phyloP scores from a whole-genome alignment of 1,140 invertebrate genomes.

The Drosophila lacteicornis region DNA sequence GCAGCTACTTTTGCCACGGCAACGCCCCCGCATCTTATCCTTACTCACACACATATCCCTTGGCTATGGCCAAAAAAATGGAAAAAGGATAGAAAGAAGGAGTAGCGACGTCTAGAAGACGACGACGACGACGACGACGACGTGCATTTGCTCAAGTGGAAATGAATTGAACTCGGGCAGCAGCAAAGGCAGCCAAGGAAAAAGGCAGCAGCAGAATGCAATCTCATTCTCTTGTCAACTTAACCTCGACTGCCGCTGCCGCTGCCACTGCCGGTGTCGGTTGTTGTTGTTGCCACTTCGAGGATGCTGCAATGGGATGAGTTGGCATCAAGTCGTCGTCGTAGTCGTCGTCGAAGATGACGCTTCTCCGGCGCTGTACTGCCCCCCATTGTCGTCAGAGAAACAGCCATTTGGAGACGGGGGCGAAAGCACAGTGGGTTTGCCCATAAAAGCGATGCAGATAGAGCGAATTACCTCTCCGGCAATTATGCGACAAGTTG shows the following conservation, averaged over 20 bases:
- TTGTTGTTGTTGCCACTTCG: constrained; percentile 14
- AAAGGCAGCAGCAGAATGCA: constrained; percentile 63
- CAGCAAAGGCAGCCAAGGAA: constrained; percentile 33
- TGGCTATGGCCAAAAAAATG: constrained; percentile 40
- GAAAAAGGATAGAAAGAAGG: constrained; percentile 1
- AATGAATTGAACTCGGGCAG: constrained; percentile 79
- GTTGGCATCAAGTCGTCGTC: constrained; percentile 32
- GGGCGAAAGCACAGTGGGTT: constrained; percentile 33
- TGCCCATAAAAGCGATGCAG: constrained; percentile 14
- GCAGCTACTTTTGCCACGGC: constrained; percentile 64
- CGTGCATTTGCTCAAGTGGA: constrained; percentile 82
- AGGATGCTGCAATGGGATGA: constrained; percentile 23
- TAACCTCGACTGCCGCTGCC: constrained; percentile 65
- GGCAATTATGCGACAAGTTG: constrained; percentile 5
- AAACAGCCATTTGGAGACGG: constrained; percentile 27
- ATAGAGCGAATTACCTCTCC: constrained; percentile 14
- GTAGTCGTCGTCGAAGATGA: constrained; percentile 26
- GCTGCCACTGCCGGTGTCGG: constrained; percentile 3
- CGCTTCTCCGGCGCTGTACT: neutral
- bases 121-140: constrained; percentile 6
- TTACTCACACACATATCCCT: constrained; percentile 22
- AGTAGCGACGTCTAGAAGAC: constrained; percentile 62
- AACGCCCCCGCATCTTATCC: constrained; percentile 22
- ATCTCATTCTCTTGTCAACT: constrained; percentile 83
- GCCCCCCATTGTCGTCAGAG: constrained; percentile 35